Evolutionary conservation across 2,113 vertebrate genomes (phyloP).

Genomic region (Aix galericulata): DNA sequence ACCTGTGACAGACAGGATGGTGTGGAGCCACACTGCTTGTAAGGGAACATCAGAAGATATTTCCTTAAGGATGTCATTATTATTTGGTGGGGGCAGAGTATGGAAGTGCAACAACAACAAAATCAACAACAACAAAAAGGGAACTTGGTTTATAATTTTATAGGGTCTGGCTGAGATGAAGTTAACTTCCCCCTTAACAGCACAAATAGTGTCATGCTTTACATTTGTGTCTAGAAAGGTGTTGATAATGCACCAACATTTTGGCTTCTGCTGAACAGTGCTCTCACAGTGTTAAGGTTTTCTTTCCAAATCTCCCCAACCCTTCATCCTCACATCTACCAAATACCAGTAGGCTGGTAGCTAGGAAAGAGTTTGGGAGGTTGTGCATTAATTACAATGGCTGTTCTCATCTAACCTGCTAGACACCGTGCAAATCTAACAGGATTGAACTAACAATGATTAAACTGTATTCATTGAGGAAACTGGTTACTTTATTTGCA

Average conservation of each 20-base stretch:
- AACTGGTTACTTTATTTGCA: neutral
- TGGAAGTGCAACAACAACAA: too few relatives aligned
- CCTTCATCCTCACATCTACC: neutral
- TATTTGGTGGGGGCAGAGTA: neutral
- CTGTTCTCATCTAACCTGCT: neutral
- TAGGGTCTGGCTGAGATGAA: too few relatives aligned
- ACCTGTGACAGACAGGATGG: neutral
- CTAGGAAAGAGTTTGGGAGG: neutral
- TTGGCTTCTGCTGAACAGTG: too few relatives aligned
- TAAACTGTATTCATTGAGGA: neutral
- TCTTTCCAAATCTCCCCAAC: neutral
- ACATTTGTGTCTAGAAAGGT: too few relatives aligned
- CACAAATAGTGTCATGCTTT: too few relatives aligned
- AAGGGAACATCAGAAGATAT: neutral
- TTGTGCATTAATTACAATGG: neutral
- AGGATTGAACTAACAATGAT: neutral
- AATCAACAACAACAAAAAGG: too few relatives aligned
- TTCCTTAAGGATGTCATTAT: neutral
- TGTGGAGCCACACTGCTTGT: neutral
- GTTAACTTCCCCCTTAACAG: too few relatives aligned
- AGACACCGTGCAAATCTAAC: neutral
- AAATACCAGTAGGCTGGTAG: neutral
- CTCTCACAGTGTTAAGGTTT: too few relatives aligned
- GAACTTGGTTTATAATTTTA: neutral
- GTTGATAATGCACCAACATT: too few relatives aligned